phyloP scores from a whole-genome alignment of 2,113 vertebrate genomes.

The Melanostigma gelatinosum region DNA sequence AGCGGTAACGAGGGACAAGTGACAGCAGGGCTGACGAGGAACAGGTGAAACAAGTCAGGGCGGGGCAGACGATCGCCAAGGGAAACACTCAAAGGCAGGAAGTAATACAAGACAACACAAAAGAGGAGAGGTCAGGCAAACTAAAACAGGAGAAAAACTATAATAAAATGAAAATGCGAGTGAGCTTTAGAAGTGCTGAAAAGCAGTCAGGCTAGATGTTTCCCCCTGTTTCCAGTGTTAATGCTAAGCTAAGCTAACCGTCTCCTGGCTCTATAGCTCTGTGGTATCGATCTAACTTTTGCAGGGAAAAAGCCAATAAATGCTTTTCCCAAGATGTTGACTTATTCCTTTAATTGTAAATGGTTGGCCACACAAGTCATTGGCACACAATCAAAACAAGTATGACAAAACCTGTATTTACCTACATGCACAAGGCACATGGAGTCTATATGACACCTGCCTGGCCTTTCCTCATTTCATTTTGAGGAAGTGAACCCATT shows the following conservation, averaged over 20 bases:
- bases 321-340: neutral
- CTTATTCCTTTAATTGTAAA: neutral
- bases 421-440: neutral
- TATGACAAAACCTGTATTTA: neutral
- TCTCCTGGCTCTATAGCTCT: neutral
- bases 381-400: no score
- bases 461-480: neutral
- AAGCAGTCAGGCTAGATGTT: neutral
- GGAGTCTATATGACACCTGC: neutral
- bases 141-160: no score
- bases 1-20: no score
- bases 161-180: no score
- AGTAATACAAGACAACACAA: no score
- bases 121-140: no score
- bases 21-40: no score
- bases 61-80: no score
- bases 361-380: neutral
- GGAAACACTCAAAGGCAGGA: no score
- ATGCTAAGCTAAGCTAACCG: neutral
- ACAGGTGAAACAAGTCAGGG: no score
- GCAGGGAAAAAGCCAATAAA: neutral
- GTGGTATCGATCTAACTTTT: neutral
- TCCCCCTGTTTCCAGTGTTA: neutral
- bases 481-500: neutral
- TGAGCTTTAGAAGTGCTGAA: no score